These are phyloP conservation scores for Hippocampus comes DNA, from an alignment of 2,113 vertebrate genomes.

Conservation along the genomic window DNA sequence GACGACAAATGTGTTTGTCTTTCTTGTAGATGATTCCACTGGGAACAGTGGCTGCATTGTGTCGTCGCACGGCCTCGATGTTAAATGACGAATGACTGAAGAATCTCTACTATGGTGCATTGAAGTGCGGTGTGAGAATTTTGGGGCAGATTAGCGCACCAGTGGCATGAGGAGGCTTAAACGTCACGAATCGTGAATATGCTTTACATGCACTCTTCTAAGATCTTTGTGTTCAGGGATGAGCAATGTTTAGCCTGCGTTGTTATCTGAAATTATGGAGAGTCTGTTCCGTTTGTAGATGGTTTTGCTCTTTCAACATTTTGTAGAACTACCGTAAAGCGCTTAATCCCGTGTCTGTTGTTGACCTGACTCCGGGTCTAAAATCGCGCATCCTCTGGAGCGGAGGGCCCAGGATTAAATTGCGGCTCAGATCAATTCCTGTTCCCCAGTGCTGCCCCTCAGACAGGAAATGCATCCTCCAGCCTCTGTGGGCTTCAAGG, in stretches of 20 bases:
- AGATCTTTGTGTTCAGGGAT: no score
- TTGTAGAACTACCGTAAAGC: neutral
- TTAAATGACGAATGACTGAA: neutral
- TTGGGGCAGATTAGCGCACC: neutral
- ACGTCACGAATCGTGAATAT: no score
- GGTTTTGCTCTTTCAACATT: neutral
- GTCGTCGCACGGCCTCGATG: neutral
- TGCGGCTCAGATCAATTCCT: slow-evolving; percentile 67
- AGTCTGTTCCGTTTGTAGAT: no score
- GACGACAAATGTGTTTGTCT: slow-evolving; percentile 45
- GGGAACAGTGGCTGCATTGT: neutral
- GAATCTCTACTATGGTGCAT: neutral
- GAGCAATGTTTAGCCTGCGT: no score
- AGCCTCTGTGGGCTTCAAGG: slow-evolving; percentile 48
- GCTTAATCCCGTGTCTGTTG: slow-evolving; percentile 16
- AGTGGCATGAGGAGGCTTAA: no score
- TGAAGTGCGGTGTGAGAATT: neutral
- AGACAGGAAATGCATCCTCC: slow-evolving; percentile 70
- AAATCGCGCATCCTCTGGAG: slow-evolving; percentile 31
- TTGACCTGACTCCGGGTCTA: slow-evolving; percentile 22
- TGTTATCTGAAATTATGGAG: no score
- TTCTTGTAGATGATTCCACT: neutral
- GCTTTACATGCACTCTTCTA: no score
- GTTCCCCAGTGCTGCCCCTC: slow-evolving; percentile 58
- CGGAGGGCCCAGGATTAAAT: slow-evolving; percentile 65